Conservation (phyloP, 2,888 invertebrate genomes). For the Macrosiphum euphorbiae region DNA sequence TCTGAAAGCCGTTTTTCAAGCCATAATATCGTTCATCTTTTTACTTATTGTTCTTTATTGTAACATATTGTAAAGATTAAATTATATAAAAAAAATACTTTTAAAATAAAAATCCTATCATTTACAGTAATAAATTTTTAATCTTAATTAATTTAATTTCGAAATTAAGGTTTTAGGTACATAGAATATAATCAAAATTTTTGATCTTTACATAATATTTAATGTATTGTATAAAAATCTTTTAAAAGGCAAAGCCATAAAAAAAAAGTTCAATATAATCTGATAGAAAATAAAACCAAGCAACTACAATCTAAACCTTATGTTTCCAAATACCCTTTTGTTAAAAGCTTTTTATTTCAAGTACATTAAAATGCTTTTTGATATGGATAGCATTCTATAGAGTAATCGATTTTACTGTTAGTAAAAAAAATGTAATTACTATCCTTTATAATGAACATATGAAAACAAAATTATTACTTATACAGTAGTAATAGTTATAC, state of each 20-base stretch:
- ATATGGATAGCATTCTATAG: neutral
- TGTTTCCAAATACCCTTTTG: constrained; percentile 24
- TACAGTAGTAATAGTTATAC: no score
- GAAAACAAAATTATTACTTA: neutral
- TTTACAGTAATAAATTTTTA: neutral
- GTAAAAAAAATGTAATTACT: neutral
- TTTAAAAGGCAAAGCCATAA: neutral
- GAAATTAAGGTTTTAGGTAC: neutral
- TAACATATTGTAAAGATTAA: no score
- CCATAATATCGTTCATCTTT: no score
- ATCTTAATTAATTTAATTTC: neutral
- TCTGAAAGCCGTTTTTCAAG: no score
- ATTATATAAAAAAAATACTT: neutral
- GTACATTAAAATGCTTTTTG: constrained; percentile 43
- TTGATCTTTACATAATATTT: neutral
- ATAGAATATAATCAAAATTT: neutral
- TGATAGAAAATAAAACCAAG: constrained; percentile 1
- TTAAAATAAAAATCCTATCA: neutral
- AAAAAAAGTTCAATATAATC: constrained; percentile 11
- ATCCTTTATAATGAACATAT: neutral
- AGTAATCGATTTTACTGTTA: neutral
- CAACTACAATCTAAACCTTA: constrained; percentile 25
- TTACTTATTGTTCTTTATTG: no score
- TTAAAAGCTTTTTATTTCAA: constrained; percentile 42
- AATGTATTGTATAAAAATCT: neutral